phyloP scores from a whole-genome alignment of 2,113 vertebrate species.

The Alouatta palliata region DNA sequence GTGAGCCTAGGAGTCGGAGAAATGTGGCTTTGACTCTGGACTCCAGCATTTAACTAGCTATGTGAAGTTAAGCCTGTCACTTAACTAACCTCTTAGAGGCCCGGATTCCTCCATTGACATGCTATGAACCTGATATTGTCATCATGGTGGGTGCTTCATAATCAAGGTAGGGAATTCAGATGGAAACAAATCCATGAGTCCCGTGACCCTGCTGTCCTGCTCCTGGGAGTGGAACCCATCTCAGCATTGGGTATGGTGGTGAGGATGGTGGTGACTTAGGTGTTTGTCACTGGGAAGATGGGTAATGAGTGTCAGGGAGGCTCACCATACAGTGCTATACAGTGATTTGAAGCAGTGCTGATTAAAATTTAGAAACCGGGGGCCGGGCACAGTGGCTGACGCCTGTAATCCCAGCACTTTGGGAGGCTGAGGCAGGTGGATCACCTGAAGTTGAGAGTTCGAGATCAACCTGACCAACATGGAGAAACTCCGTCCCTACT shows the following conservation, averaged over 20 bases:
- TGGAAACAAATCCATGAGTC: background rate
- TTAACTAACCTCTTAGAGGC: background rate
- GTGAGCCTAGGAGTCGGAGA: background rate
- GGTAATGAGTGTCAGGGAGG: background rate
- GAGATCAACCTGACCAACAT: too few relatives aligned
- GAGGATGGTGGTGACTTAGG: background rate
- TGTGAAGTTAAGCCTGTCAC: accelerated
- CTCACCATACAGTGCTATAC: accelerated
- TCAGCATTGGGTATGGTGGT: accelerated
- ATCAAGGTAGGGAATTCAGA: accelerated
- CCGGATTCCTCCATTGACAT: background rate
- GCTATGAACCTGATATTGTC: background rate
- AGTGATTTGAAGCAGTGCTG: background rate
- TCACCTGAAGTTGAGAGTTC: too few relatives aligned
- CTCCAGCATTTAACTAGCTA: background rate
- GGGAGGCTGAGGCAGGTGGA: too few relatives aligned
- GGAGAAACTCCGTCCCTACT: too few relatives aligned
- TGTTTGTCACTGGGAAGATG: background rate
- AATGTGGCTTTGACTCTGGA: background rate
- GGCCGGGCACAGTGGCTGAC: too few relatives aligned
- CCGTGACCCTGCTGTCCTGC: too few relatives aligned
- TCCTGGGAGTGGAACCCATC: background rate
- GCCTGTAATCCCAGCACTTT: too few relatives aligned
- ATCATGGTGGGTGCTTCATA: background rate
- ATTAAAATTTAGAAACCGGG: background rate